Conservation (phyloP, 2,888 invertebrate genomes). For the Lochmaea capreae region DNA sequence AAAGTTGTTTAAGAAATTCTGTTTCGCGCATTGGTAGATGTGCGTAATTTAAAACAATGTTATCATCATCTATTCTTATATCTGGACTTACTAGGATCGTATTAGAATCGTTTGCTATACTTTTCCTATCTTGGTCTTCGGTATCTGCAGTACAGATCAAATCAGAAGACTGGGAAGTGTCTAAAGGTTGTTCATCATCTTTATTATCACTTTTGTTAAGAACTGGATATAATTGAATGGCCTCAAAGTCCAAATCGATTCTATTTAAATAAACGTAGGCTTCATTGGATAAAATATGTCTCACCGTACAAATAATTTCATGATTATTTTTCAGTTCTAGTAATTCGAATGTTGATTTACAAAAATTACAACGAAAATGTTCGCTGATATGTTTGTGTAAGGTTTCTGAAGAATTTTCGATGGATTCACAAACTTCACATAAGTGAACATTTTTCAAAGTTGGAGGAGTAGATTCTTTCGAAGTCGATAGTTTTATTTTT, state of each 20-base stretch:
- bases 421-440: neutral
- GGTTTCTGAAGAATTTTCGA: neutral
- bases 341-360: neutral
- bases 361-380: slow-evolving; percentile 17
- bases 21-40: neutral
- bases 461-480: neutral
- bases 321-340: neutral
- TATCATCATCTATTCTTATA: neutral
- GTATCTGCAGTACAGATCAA: neutral
- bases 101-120: neutral
- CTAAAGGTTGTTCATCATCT: too few species aligned
- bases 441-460: neutral
- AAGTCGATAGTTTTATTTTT: neutral
- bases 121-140: neutral
- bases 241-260: neutral
- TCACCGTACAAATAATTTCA: slow-evolving; percentile 3
- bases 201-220: neutral
- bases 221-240: neutral
- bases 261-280: neutral
- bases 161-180: neutral
- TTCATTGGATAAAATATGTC: neutral
- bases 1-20: slow-evolving; percentile 13
- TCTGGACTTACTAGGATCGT: slow-evolving; percentile 1
- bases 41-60: neutral
- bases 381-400: neutral